Percentiles rank a stretch among this genome's conserved stretches.
Conservation (phyloP, 2,888 invertebrate genomes). For the Globia sparganii region DNA sequence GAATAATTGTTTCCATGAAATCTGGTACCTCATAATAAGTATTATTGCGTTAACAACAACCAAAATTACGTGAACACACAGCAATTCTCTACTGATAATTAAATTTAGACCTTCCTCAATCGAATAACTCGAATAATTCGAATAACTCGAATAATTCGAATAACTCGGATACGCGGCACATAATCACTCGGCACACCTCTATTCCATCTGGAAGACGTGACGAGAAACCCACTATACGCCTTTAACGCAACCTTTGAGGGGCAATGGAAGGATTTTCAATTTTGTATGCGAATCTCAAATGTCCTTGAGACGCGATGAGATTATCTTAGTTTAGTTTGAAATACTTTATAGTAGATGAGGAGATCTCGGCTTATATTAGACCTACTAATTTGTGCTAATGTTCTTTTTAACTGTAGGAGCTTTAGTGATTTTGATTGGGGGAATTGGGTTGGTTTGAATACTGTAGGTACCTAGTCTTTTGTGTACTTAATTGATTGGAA, state of each 20-base stretch:
- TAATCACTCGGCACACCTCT: slow-evolving; percentile 62
- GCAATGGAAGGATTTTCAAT: slow-evolving; percentile 72
- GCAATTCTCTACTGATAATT: slow-evolving; percentile 21
- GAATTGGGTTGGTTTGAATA: neutral
- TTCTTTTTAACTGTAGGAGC: neutral
- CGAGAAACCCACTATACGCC: slow-evolving; percentile 71
- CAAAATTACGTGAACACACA: slow-evolving; percentile 10
- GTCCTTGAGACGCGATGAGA: slow-evolving; percentile 70
- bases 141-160: slow-evolving; percentile 49
- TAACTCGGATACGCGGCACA: slow-evolving; percentile 45
- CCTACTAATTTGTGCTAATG: slow-evolving; percentile 19
- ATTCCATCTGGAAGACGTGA: slow-evolving; percentile 71
- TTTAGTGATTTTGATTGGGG: slow-evolving; percentile 1
- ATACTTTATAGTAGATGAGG: slow-evolving; percentile 31
- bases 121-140: slow-evolving; percentile 48
- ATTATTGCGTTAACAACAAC: neutral
- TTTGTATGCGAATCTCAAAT: slow-evolving; percentile 72
- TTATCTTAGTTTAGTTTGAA: slow-evolving; percentile 58
- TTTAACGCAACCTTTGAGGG: slow-evolving; percentile 72
- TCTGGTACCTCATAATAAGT: neutral
- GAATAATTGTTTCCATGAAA: slow-evolving; percentile 1
- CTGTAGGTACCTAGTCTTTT: neutral
- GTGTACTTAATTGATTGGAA: too few relatives aligned
- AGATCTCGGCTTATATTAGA: slow-evolving; percentile 14
- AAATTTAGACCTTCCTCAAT: slow-evolving; percentile 51